phyloP scores from a whole-genome alignment of 37 sponge, comb jelly and placozoan species.

The Halisarca cf. caerulea region DNA sequence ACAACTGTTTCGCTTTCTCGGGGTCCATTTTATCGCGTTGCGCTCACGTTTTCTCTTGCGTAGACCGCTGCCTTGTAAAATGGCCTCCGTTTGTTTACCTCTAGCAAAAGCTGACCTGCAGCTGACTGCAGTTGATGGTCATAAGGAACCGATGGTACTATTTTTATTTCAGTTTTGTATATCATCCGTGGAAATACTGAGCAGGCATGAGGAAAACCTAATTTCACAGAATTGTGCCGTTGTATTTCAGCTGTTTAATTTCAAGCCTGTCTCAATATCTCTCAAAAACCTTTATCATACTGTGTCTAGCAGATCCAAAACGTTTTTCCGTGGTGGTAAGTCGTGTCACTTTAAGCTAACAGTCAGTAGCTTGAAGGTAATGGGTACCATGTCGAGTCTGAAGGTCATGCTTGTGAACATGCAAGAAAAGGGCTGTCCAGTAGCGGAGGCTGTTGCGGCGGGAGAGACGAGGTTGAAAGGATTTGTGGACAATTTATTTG shows the following conservation, averaged over 20 bases:
- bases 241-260: not conserved
- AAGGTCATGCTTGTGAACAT: not conserved
- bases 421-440: not conserved
- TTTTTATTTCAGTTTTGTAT: slow-evolving; percentile 7
- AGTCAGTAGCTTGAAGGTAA: not conserved
- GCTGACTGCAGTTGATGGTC: too few species aligned
- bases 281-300: not conserved
- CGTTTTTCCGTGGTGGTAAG: not conserved
- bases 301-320: not conserved
- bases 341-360: not conserved
- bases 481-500: not conserved
- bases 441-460: not conserved
- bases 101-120: too few species aligned
- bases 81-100: too few species aligned
- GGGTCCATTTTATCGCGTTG: slow-evolving; percentile 62
- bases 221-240: not conserved
- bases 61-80: not conserved
- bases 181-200: not conserved
- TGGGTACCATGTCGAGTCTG: not conserved
- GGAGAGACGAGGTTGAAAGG: not conserved
- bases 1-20: slow-evolving; percentile 65
- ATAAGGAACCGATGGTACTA: not conserved
- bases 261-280: not conserved
- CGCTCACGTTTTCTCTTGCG: not conserved
- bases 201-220: not conserved